These are phyloP conservation scores for Lepus oiostolus DNA, from an alignment of 2,797 vertebrate genomes.

Conservation along the genomic window DNA sequence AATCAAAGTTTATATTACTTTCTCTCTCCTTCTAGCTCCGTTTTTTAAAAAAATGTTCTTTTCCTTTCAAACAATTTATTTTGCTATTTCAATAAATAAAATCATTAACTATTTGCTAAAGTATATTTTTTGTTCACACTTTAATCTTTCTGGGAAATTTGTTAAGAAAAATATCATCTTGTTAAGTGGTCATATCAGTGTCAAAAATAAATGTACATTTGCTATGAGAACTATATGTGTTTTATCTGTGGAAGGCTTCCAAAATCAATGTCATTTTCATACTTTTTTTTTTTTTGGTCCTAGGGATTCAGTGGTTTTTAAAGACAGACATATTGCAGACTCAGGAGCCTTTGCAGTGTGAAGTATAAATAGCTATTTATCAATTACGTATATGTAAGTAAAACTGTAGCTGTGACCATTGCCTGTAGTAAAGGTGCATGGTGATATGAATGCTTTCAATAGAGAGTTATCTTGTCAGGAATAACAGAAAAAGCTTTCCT, in stretches of 20 bases:
- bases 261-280: slow-evolving; percentile 13
- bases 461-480: neutral
- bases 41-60: neutral
- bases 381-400: neutral
- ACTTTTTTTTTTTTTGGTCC: neutral
- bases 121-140: neutral
- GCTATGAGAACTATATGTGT: neutral
- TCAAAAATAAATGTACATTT: slow-evolving; percentile 40
- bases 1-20: neutral
- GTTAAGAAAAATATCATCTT: slow-evolving; percentile 23
- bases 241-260: slow-evolving; percentile 2
- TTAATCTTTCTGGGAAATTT: slow-evolving; percentile 21
- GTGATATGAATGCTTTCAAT: slow-evolving; percentile 23
- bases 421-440: neutral
- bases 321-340: neutral
- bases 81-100: slow-evolving; percentile 42
- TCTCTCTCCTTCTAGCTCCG: neutral
- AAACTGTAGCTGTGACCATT: neutral
- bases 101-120: slow-evolving; percentile 34
- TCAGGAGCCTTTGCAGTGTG: neutral
- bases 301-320: neutral
- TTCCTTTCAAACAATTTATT: slow-evolving; percentile 17
- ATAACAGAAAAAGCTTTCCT: neutral
- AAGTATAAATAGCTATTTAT: neutral
- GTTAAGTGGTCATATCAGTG: neutral